These are phyloP conservation scores for Chiloscyllium punctatum DNA, from an alignment of 2,797 vertebrate species.

Conservation along the genomic window DNA sequence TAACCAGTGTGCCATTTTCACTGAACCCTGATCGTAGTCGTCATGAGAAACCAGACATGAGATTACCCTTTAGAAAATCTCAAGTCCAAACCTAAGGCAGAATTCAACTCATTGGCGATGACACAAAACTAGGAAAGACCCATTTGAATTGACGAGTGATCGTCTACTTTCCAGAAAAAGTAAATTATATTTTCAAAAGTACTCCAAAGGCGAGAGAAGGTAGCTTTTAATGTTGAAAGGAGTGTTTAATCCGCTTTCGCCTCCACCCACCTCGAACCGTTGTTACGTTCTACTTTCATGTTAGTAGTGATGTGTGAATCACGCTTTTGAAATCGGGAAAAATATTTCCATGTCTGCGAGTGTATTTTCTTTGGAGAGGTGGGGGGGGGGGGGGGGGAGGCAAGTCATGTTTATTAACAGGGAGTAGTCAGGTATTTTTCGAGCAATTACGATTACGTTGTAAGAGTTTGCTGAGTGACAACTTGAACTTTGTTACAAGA, in stretches of 20 bases:
- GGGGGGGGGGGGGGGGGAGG: neutral
- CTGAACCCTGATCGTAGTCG: neutral
- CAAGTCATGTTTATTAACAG: neutral
- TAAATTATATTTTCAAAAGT: neutral
- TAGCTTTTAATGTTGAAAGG: neutral
- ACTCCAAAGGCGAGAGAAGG: conserved; percentile 1
- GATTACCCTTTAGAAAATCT: neutral
- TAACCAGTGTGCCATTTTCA: neutral
- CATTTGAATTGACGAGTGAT: neutral
- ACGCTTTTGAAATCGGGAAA: neutral
- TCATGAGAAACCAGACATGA: neutral
- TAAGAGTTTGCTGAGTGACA: neutral
- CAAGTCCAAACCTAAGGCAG: neutral
- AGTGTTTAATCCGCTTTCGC: neutral
- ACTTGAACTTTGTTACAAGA: conserved; percentile 18
- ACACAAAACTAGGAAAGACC: neutral
- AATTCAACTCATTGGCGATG: neutral
- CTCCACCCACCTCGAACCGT: neutral
- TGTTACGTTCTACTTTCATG: neutral
- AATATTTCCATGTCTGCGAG: conserved; percentile 1
- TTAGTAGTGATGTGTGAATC: neutral
- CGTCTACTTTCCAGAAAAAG: neutral
- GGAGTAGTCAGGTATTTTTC: conserved; percentile 1
- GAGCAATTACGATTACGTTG: conserved; percentile 7
- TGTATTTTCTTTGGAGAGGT: conserved; percentile 1